Conservation (phyloP, 2,797 vertebrate genomes). For the Peromyscus attwateri region DNA sequence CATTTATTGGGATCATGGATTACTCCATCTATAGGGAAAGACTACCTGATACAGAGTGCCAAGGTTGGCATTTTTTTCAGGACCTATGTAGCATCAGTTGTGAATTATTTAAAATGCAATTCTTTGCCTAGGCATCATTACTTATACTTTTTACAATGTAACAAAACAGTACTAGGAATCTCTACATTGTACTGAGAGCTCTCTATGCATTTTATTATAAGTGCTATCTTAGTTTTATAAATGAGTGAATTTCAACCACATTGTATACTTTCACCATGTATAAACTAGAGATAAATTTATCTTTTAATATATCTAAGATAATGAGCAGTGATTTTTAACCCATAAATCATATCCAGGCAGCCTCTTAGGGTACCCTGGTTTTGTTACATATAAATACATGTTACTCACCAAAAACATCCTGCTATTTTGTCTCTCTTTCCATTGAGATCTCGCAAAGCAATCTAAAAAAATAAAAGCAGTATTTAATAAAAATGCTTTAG, state of each 20-base stretch:
- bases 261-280: neutral
- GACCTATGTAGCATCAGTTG: neutral
- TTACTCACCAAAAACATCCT: slow-evolving; percentile 33
- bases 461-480: slow-evolving; percentile 27
- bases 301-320: slow-evolving; percentile 46
- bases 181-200: neutral
- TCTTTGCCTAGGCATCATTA: neutral
- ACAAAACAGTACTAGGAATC: neutral
- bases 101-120: slow-evolving; percentile 48
- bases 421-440: neutral
- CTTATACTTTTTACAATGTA: neutral
- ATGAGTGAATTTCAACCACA: neutral
- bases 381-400: slow-evolving; percentile 30
- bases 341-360: neutral
- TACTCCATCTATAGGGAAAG: neutral
- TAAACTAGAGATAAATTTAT: neutral
- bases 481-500: slow-evolving; percentile 49
- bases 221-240: slow-evolving; percentile 49
- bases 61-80: neutral
- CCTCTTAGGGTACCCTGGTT: neutral
- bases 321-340: neutral
- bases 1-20: neutral
- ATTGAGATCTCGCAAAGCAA: slow-evolving; percentile 49
- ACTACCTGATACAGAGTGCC: neutral
- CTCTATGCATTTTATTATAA: neutral